A percentile compares a stretch with the other conserved stretches of the same genome.
Evolutionary conservation across 2,113 vertebrate genomes (phyloP).

Genomic region (Zootoca vivipara): DNA sequence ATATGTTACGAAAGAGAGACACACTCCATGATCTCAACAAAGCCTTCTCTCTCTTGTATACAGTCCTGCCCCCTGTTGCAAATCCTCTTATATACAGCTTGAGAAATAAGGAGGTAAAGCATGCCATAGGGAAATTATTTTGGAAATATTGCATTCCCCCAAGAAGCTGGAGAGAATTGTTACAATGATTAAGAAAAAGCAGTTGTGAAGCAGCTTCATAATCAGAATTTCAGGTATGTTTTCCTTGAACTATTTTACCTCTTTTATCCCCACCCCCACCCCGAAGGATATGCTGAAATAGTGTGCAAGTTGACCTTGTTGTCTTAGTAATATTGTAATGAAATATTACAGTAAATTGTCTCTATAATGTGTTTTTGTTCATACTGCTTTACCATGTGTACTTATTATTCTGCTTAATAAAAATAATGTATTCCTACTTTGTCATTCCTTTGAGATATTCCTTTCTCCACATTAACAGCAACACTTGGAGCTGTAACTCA

Average conservation of each 20-base stretch:
- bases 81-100: slow-evolving; percentile 28
- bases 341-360: no score
- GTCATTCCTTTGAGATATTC: no score
- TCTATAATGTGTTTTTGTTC: no score
- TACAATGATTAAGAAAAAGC: not conserved
- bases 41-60: not conserved
- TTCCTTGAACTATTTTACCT: not conserved
- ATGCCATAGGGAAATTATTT: not conserved
- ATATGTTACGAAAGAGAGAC: slow-evolving; percentile 17
- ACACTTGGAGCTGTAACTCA: no score
- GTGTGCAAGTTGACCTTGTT: not conserved
- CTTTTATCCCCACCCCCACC: not conserved
- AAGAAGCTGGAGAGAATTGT: not conserved
- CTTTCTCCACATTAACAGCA: no score
- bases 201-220: not conserved
- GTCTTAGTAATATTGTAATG: not conserved
- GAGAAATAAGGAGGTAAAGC: slow-evolving; percentile 24
- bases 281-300: no score
- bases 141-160: not conserved
- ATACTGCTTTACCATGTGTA: no score
- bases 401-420: no score
- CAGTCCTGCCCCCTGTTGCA: not conserved
- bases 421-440: no score
- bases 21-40: not conserved
- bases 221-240: not conserved